A percentile compares a stretch with the other conserved stretches of the same genome.
These are phyloP conservation scores for Aphelocoma californica DNA, from an alignment of 2,797 vertebrate genomes.

Conservation along the genomic window DNA sequence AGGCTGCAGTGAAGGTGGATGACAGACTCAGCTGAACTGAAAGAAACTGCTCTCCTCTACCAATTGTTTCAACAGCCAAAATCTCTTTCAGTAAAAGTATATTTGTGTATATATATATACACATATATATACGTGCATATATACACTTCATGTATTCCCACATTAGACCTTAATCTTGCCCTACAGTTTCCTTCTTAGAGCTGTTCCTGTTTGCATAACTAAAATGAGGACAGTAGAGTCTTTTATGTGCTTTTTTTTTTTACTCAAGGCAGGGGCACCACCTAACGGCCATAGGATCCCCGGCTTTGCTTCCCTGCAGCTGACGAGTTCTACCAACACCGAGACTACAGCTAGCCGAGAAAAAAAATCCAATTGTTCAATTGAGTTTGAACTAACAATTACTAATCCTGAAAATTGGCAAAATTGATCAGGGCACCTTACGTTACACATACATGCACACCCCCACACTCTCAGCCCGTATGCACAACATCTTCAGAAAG, in stretches of 20 bases:
- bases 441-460: fast-evolving
- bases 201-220: not conserved
- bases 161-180: not conserved
- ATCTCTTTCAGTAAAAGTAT: not conserved
- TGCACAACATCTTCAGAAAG: not conserved
- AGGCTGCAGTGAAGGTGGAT: not conserved
- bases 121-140: fast-evolving
- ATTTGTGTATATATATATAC: not conserved
- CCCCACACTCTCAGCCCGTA: not conserved
- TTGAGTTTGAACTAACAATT: not conserved
- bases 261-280: slow-evolving; percentile 53
- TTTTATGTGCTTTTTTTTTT: not conserved
- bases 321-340: not conserved
- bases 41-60: not conserved
- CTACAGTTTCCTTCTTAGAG: not conserved
- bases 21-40: not conserved
- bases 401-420: not conserved
- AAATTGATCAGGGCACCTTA: not conserved
- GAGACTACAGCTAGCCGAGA: not conserved
- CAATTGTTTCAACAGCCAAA: not conserved
- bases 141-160: not conserved
- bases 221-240: not conserved
- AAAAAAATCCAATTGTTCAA: not conserved
- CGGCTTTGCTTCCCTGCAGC: not conserved
- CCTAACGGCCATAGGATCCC: slow-evolving; percentile 28